phyloP scores from a whole-genome alignment of 2,113 vertebrate species.

The Archilochus colubris region DNA sequence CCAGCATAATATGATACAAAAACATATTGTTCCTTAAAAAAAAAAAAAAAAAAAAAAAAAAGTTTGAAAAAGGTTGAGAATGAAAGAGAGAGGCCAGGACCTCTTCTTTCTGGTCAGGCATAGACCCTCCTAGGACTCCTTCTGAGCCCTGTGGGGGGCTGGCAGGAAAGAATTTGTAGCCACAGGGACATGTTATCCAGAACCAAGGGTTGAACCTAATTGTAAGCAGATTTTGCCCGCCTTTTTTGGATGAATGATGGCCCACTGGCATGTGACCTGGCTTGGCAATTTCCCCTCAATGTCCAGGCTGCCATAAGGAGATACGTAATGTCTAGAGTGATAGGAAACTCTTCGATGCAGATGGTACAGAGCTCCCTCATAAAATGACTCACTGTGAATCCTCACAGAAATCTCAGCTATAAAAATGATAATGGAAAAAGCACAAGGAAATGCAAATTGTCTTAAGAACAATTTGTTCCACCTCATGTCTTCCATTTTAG shows the following conservation, averaged over 20 bases:
- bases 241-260: conserved; percentile 81
- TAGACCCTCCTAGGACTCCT: conserved; percentile 76
- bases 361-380: conserved; percentile 79
- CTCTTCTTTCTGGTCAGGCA: conserved; percentile 62
- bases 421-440: conserved; percentile 86
- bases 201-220: conserved; percentile 82
- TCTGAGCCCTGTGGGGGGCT: conserved; percentile 82
- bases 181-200: conserved; percentile 77
- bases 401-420: conserved; percentile 77
- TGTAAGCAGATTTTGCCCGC: conserved; percentile 83
- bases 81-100: conserved; percentile 49
- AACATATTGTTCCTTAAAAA: conserved; percentile 29
- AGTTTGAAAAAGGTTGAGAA: conserved; percentile 4
- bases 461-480: conserved; percentile 71
- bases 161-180: conserved; percentile 83
- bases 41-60: neutral
- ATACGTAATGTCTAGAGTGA: conserved; percentile 84
- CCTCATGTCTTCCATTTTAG: conserved; percentile 38
- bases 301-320: conserved; percentile 77
- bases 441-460: conserved; percentile 71
- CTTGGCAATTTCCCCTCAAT: conserved; percentile 74
- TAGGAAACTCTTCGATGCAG: conserved; percentile 79
- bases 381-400: conserved; percentile 84
- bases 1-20: conserved; percentile 44
- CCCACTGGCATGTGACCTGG: conserved; percentile 81